Percentiles rank a stretch among this genome's conserved stretches.
phyloP scores from a whole-genome alignment of 2,113 vertebrate species.

The Marcusenius ussheri region DNA sequence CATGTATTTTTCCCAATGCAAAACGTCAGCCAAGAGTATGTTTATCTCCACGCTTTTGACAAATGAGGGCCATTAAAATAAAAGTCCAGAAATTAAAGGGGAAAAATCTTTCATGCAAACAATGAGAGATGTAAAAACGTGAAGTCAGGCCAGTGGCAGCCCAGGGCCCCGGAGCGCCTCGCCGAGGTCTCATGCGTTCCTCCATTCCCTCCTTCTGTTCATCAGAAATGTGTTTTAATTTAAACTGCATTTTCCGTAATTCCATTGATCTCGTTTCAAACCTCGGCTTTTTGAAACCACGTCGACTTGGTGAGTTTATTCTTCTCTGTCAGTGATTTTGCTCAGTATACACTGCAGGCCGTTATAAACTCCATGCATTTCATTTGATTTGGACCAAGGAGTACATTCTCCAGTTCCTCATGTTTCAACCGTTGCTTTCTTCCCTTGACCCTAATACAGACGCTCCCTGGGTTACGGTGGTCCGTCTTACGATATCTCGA shows the following conservation, averaged over 20 bases:
- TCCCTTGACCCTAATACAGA: not conserved
- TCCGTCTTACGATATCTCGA: too few species aligned
- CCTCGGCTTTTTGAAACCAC: constrained; percentile 44
- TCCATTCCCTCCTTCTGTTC: constrained; percentile 37
- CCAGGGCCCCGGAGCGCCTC: constrained; percentile 35
- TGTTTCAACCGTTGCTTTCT: not conserved
- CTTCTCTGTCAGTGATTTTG: constrained; percentile 32
- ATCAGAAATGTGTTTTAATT: constrained; percentile 50
- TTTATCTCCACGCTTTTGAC: constrained; percentile 45
- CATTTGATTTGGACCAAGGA: not conserved
- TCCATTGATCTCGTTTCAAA: constrained; percentile 34
- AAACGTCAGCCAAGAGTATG: constrained; percentile 32
- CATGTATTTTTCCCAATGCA: constrained; percentile 13
- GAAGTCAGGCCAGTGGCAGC: constrained; percentile 33
- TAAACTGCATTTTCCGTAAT: constrained; percentile 48
- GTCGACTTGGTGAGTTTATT: constrained; percentile 42
- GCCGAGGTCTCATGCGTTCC: constrained; percentile 20
- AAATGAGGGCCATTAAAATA: constrained; percentile 47
- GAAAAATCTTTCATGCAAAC: constrained; percentile 42
- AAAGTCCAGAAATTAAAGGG: constrained; percentile 39
- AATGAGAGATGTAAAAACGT: constrained; percentile 43
- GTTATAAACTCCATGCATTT: constrained; percentile 8
- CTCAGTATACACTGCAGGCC: constrained; percentile 33
- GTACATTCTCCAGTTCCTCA: not conserved
- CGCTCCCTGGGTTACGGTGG: too few species aligned